phyloP scores from a whole-genome alignment of 2,113 vertebrate species.

The Hydrochoerus hydrochaeris region DNA sequence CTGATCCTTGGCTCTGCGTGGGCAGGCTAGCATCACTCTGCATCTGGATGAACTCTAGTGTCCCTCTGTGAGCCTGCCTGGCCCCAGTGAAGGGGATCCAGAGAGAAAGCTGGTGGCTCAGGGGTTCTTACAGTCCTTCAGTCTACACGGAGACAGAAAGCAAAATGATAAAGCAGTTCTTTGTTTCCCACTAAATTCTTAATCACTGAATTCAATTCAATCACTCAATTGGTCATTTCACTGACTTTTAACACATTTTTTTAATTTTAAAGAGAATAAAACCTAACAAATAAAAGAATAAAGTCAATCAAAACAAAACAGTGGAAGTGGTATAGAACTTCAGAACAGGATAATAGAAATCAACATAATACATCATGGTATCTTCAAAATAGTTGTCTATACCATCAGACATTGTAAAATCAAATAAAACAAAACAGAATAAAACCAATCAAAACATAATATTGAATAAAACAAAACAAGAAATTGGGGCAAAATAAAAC shows the following conservation, averaged over 20 bases:
- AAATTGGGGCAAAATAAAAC: too few species aligned
- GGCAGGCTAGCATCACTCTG: background rate
- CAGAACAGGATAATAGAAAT: too few species aligned
- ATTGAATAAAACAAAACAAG: too few species aligned
- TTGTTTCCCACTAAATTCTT: conserved; percentile 46
- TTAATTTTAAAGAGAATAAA: too few species aligned
- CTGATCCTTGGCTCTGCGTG: background rate
- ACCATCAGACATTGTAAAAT: too few species aligned
- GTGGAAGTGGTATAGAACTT: too few species aligned
- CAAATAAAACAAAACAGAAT: too few species aligned
- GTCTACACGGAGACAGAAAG: background rate
- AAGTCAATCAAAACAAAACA: too few species aligned
- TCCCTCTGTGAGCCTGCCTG: background rate
- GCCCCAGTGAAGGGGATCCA: background rate
- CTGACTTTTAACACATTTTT: conserved; percentile 19
- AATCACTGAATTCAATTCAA: conserved; percentile 12
- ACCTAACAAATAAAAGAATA: too few species aligned
- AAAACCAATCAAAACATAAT: too few species aligned
- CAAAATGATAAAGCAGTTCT: background rate
- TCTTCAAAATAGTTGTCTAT: too few species aligned
- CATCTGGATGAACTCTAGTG: background rate
- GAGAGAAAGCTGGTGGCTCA: background rate
- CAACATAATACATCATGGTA: too few species aligned
- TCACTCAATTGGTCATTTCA: conserved; percentile 39
- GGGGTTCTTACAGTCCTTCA: background rate